A percentile compares a stretch with the other conserved stretches of the same genome.
These are phyloP conservation scores for Neomicropteryx cornuta DNA, from an alignment of 1,140 invertebrate species.

Conservation along the genomic window DNA sequence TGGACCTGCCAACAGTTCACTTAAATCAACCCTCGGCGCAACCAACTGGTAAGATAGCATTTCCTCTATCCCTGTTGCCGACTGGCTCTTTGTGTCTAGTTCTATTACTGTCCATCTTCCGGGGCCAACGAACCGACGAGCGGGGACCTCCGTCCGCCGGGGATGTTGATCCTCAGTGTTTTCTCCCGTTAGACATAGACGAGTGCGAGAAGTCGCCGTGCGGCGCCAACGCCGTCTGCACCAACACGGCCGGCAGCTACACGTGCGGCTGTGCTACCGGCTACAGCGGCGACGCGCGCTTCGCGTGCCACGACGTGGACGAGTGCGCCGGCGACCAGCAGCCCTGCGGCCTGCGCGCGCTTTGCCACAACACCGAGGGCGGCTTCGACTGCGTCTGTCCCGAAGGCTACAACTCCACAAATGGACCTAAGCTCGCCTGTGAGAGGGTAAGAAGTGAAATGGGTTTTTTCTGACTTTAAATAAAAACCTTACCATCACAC, in stretches of 20 bases:
- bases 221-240: slow-evolving; percentile 74
- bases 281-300: slow-evolving; percentile 72
- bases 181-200: slow-evolving; percentile 66
- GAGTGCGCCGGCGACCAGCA: slow-evolving; percentile 73
- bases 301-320: slow-evolving; percentile 78
- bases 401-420: slow-evolving; percentile 75
- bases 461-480: no score
- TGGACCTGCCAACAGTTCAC: no score
- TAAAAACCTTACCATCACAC: no score
- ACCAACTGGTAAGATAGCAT: no score
- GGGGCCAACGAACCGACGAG: no score
- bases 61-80: no score
- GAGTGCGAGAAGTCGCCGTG: slow-evolving; percentile 80
- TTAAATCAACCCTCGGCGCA: no score
- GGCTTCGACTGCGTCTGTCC: slow-evolving; percentile 83
- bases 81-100: no score
- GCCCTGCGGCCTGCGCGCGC: slow-evolving; percentile 75
- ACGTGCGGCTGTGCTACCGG: slow-evolving; percentile 72
- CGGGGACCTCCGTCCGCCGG: no score
- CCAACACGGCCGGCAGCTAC: slow-evolving; percentile 78
- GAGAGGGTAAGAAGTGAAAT: slow-evolving; percentile 72
- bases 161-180: slow-evolving; percentile 29
- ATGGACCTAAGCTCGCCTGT: slow-evolving; percentile 71
- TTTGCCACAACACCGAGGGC: slow-evolving; percentile 78
- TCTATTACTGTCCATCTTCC: no score